phyloP scores from a whole-genome alignment of 2,888 invertebrate species.

The Carpatolechia fugitivella region DNA sequence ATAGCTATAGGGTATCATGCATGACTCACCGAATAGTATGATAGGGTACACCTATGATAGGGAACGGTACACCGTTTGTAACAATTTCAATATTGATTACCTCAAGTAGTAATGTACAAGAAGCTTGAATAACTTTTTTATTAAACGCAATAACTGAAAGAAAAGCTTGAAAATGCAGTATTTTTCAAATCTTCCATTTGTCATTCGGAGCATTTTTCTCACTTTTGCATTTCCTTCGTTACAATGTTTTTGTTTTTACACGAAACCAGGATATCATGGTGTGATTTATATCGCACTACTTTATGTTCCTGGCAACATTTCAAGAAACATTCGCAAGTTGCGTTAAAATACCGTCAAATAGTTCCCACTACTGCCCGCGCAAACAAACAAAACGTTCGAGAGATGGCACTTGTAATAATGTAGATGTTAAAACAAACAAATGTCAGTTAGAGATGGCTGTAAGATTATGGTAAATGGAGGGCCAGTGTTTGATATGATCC shows the following conservation, averaged over 20 bases:
- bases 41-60: no score
- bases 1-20: no score
- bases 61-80: no score
- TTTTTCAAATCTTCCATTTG: background rate
- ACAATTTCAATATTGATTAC: no score
- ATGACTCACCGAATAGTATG: no score
- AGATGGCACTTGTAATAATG: constrained; percentile 4
- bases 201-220: background rate
- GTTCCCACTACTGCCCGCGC: background rate
- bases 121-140: no score
- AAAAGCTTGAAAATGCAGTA: background rate
- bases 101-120: no score
- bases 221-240: background rate
- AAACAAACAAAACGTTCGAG: constrained; percentile 21
- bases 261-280: background rate
- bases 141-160: no score
- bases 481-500: constrained; percentile 35
- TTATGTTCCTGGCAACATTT: constrained; percentile 13
- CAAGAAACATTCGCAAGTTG: constrained; percentile 9
- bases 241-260: constrained; percentile 11
- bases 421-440: constrained; percentile 35
- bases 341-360: constrained; percentile 16
- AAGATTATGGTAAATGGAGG: constrained; percentile 61
- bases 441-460: constrained; percentile 36
- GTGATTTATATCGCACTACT: constrained; percentile 8